These are phyloP conservation scores for Meandrina meandrites DNA, from an alignment of 92 coral and sea anemone species.

Conservation along the genomic window DNA sequence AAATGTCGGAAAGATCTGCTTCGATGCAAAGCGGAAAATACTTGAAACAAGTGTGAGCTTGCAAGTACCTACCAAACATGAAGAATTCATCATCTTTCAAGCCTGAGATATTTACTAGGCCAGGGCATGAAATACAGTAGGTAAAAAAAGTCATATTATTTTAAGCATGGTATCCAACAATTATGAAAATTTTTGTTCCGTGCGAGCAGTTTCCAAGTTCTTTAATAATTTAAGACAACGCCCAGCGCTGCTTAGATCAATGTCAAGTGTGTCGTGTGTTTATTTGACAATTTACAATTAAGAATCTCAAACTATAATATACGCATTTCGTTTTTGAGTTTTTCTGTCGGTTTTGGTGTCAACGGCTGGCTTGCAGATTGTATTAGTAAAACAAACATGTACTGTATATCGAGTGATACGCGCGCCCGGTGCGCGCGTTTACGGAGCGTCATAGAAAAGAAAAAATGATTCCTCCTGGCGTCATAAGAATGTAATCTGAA, in stretches of 20 bases:
- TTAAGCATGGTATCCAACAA: too few relatives aligned
- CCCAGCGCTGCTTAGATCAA: neutral
- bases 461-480: neutral
- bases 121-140: neutral
- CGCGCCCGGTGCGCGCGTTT: neutral
- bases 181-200: neutral
- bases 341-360: neutral
- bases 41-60: neutral
- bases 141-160: slow-evolving; percentile 7
- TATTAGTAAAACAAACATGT: slow-evolving; percentile 23
- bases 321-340: neutral
- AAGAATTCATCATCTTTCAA: neutral
- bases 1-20: neutral
- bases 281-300: neutral
- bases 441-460: neutral
- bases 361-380: neutral
- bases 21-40: neutral
- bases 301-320: neutral
- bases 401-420: neutral
- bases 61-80: neutral
- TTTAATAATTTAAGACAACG: neutral
- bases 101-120: neutral
- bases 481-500: neutral
- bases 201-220: neutral
- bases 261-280: neutral